A percentile compares a stretch with the other conserved stretches of the same genome.
Conservation (phyloP, 2,797 vertebrate genomes). For the Telmatherina bonti region DNA sequence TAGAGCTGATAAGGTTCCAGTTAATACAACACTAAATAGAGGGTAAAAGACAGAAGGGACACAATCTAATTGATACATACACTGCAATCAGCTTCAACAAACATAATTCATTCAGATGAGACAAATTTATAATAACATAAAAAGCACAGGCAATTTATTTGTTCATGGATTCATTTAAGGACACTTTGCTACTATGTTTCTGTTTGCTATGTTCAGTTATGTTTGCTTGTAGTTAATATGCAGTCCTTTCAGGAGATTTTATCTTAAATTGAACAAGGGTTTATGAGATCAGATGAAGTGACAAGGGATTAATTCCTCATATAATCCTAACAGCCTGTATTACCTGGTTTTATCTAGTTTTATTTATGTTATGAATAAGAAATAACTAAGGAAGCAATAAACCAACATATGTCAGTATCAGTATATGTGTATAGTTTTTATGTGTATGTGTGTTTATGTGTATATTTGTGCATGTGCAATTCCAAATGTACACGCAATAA, state of each 20-base stretch:
- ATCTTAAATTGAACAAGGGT: not conserved
- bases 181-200: not conserved
- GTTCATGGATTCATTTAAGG: not conserved
- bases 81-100: conserved; percentile 24
- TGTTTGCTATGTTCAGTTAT: not conserved
- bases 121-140: conserved; percentile 5
- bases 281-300: conserved; percentile 12
- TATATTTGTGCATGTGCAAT: too few species aligned
- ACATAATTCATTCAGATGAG: conserved; percentile 29
- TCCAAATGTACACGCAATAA: too few species aligned
- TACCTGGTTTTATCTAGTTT: not conserved
- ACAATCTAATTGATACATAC: conserved; percentile 41
- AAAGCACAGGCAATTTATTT: conserved; percentile 2
- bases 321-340: not conserved
- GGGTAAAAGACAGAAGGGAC: conserved; percentile 58
- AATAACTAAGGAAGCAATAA: not conserved
- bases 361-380: not conserved
- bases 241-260: not conserved
- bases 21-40: conserved; percentile 70
- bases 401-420: too few species aligned
- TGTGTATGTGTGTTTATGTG: too few species aligned
- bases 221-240: not conserved
- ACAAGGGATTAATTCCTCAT: not conserved
- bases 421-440: too few species aligned
- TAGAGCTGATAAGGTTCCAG: conserved; percentile 67